These are phyloP conservation scores for Euzophera pinguis DNA, from an alignment of 2,888 invertebrate species.

Conservation along the genomic window DNA sequence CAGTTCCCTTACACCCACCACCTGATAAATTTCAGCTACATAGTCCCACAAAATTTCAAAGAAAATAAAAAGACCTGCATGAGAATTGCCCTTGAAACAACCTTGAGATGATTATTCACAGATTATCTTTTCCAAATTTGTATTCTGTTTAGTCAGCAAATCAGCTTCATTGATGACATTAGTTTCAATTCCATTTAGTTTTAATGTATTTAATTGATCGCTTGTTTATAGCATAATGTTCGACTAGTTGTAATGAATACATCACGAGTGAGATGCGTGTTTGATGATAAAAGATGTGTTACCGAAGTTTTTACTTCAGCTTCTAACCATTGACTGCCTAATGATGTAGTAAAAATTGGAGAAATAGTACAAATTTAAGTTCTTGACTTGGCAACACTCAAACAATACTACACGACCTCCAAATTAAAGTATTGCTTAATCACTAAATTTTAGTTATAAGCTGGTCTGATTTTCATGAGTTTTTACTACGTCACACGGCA, in stretches of 20 bases:
- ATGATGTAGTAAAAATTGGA: not conserved
- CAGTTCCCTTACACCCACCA: no score
- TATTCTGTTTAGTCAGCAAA: not conserved
- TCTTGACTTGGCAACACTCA: not conserved
- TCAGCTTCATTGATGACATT: slow-evolving; percentile 8
- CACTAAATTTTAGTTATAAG: no score
- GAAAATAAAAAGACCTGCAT: no score
- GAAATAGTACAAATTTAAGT: not conserved
- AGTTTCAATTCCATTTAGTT: slow-evolving; percentile 32
- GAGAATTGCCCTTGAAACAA: no score
- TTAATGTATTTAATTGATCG: slow-evolving; percentile 26
- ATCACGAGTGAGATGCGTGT: not conserved
- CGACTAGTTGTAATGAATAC: slow-evolving; percentile 45
- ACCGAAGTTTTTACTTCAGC: not conserved
- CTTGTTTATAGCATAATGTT: slow-evolving; percentile 45
- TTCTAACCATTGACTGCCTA: not conserved
- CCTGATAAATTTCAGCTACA: no score
- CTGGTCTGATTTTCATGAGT: not conserved
- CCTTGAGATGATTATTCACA: no score
- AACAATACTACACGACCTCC: no score
- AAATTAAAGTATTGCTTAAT: not conserved
- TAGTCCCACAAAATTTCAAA: no score
- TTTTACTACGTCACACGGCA: slow-evolving; percentile 1
- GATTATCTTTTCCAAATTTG: not conserved
- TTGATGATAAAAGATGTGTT: slow-evolving; percentile 2